Conservation (phyloP, 2,888 invertebrate genomes). For the Balanococcus diminutus region DNA sequence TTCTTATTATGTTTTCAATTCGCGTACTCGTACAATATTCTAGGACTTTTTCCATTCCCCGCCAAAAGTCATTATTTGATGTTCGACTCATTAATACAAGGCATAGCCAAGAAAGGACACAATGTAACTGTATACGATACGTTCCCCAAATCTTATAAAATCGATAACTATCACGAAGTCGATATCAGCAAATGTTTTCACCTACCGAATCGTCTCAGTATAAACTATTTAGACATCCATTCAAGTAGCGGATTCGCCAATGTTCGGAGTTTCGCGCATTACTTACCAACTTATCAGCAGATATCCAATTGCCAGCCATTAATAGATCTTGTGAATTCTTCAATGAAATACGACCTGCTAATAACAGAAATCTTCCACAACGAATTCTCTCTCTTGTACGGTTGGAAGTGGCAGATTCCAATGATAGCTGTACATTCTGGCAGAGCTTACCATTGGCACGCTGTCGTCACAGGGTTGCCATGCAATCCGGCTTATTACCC, state of each 20-base stretch:
- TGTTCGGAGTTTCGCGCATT: background rate
- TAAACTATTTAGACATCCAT: background rate
- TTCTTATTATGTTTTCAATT: background rate
- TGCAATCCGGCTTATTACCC: constrained; percentile 45
- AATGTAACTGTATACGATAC: background rate
- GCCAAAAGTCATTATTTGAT: background rate
- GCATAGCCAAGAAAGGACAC: background rate
- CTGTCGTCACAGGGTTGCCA: constrained; percentile 35
- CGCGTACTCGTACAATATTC: background rate
- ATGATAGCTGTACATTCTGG: constrained; percentile 66
- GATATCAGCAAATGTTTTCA: background rate
- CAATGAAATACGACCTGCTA: constrained; percentile 65
- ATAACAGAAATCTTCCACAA: constrained; percentile 73
- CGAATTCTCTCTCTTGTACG: constrained; percentile 73
- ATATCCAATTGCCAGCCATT: constrained; percentile 25
- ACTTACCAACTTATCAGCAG: background rate
- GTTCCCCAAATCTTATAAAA: background rate
- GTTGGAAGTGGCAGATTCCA: constrained; percentile 63
- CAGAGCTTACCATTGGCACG: constrained; percentile 69
- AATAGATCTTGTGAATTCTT: background rate
- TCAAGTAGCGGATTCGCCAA: background rate
- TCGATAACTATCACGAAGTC: constrained; percentile 4
- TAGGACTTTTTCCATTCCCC: constrained; percentile 15
- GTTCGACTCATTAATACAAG: background rate
- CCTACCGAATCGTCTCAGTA: background rate